A percentile compares a stretch with the other conserved stretches of the same genome.
Conservation (phyloP, 23 tunicate genomes). For the Halocynthia aurantium region DNA sequence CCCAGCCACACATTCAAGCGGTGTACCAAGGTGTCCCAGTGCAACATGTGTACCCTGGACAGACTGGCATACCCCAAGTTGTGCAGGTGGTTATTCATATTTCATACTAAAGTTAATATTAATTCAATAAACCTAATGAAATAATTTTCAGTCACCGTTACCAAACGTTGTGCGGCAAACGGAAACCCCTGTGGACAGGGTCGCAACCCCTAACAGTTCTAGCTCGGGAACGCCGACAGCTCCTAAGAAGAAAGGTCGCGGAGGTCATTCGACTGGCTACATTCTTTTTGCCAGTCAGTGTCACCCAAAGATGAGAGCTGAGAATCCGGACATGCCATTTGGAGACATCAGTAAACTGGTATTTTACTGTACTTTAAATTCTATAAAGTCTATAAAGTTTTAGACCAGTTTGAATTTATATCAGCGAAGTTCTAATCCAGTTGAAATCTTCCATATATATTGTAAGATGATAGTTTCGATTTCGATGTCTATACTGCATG, state of each 20-base stretch:
- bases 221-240: constrained; percentile 45
- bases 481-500: too few relatives aligned
- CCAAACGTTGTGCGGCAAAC: constrained; percentile 15
- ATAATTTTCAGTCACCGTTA: constrained; percentile 15
- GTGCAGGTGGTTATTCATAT: background rate
- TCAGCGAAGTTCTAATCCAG: too few relatives aligned
- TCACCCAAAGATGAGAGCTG: constrained; percentile 81
- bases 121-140: too few relatives aligned
- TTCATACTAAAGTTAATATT: background rate
- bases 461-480: too few relatives aligned
- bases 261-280: constrained; percentile 94
- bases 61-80: constrained; percentile 32
- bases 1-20: constrained; percentile 45
- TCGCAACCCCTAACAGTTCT: constrained; percentile 8
- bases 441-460: too few relatives aligned
- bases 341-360: constrained; percentile 94
- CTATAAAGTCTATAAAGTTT: too few relatives aligned
- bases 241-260: constrained; percentile 57
- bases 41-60: constrained; percentile 32
- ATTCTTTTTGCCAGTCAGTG: constrained; percentile 82
- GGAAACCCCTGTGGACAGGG: constrained; percentile 3
- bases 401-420: too few relatives aligned
- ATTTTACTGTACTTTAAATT: constrained; percentile 2
- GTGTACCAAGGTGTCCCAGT: constrained; percentile 19
- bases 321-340: constrained; percentile 80